Percentiles rank a stretch among this genome's conserved stretches.
These are phyloP conservation scores for Merodon equestris DNA, from an alignment of 2,888 invertebrate genomes.

Conservation along the genomic window DNA sequence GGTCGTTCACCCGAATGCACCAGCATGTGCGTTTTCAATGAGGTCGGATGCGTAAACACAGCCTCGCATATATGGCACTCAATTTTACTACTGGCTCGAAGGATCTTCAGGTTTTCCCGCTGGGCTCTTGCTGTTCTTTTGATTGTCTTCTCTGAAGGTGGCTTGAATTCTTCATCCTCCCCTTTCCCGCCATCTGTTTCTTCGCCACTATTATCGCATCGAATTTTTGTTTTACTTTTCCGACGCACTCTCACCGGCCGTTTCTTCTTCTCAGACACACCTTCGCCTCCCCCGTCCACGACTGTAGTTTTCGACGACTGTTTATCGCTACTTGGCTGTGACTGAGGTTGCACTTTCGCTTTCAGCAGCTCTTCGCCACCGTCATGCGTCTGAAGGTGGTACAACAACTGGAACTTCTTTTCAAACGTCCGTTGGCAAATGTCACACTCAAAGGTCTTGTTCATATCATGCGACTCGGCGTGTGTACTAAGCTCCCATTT, in stretches of 20 bases:
- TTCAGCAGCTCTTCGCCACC: constrained; percentile 55
- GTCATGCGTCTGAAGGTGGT: constrained; percentile 68
- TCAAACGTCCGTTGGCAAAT: constrained; percentile 65
- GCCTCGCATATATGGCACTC: constrained; percentile 65
- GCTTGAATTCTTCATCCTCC: constrained; percentile 16
- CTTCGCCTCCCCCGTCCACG: background rate
- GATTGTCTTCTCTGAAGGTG: background rate
- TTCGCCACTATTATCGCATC: constrained; percentile 21
- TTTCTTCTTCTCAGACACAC: background rate
- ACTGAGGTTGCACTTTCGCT: constrained; percentile 35
- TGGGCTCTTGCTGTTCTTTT: constrained; percentile 25
- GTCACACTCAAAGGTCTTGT: constrained; percentile 66
- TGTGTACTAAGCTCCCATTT: constrained; percentile 67
- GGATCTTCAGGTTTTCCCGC: constrained; percentile 52
- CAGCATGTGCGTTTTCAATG: constrained; percentile 66
- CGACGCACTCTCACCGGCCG: constrained; percentile 20
- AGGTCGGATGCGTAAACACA: constrained; percentile 58
- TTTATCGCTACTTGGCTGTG: constrained; percentile 21
- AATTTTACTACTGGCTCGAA: constrained; percentile 52
- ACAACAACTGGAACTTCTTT: constrained; percentile 67
- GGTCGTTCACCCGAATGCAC: constrained; percentile 68
- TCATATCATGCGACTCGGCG: constrained; percentile 53
- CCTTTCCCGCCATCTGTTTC: constrained; percentile 16
- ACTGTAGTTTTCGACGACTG: background rate
- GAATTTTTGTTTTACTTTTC: constrained; percentile 31